Percentiles rank a stretch among this genome's conserved stretches.
phyloP scores from a whole-genome alignment of 2,113 vertebrate species.

The Pyrgilauda ruficollis region DNA sequence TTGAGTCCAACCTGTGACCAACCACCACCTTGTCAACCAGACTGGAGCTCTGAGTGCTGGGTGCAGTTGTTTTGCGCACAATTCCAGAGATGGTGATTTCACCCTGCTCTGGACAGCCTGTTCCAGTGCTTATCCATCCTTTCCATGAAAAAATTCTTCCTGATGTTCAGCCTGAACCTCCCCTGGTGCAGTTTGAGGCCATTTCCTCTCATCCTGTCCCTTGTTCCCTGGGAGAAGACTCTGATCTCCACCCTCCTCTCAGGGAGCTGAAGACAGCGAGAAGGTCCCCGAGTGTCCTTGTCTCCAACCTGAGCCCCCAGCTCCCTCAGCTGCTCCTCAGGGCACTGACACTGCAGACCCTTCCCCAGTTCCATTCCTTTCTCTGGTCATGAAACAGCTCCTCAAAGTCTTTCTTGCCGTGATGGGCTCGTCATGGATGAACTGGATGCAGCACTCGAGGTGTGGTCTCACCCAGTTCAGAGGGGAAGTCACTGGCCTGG shows the following conservation, averaged over 20 bases:
- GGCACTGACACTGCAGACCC: neutral
- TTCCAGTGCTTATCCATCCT: neutral
- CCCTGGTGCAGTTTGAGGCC: neutral
- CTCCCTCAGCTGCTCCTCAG: neutral
- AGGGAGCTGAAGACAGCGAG: neutral
- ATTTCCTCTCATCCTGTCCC: neutral
- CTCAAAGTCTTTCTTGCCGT: no score
- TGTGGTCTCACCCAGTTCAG: neutral
- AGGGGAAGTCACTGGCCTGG: neutral
- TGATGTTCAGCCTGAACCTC: neutral
- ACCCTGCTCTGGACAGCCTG: neutral
- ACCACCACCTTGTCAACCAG: no score
- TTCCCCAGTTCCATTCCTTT: neutral
- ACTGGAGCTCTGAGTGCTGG: neutral
- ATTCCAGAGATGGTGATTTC: neutral
- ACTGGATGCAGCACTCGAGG: neutral
- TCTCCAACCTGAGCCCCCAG: neutral
- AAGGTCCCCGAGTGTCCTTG: no score
- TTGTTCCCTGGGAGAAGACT: neutral
- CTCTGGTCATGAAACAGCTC: neutral
- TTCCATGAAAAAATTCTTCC: neutral
- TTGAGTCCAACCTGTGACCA: neutral
- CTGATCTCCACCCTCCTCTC: neutral
- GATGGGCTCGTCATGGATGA: neutral
- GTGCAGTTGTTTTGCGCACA: neutral